Evolutionary conservation across 2,888 invertebrate species (phyloP).

Genomic region (Sacculina carcini): DNA sequence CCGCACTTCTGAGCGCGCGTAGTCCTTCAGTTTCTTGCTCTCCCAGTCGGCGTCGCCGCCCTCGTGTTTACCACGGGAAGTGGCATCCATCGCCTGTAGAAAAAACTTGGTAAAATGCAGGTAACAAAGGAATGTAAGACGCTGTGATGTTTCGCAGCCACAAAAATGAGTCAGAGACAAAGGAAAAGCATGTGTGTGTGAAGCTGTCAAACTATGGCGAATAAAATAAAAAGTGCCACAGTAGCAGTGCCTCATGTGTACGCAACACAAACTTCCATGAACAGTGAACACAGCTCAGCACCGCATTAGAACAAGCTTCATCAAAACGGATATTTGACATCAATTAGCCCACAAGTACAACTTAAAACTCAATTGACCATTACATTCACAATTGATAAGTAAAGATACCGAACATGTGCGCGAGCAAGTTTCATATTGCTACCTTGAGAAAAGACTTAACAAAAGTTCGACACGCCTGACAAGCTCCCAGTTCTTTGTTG

Average conservation of each 20-base stretch:
- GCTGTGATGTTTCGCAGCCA: not conserved
- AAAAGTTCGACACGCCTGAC: not conserved
- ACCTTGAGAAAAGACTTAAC: not conserved
- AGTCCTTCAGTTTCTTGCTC: conserved; percentile 53
- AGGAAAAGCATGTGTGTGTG: too few relatives aligned
- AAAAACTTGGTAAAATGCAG: too few relatives aligned
- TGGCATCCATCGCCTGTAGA: conserved; percentile 44
- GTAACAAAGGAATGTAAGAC: not conserved
- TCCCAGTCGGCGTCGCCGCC: conserved; percentile 88
- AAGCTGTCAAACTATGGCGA: not conserved
- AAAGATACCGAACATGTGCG: too few relatives aligned
- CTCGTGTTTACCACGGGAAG: conserved; percentile 62
- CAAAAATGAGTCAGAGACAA: not conserved
- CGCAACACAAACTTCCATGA: too few relatives aligned
- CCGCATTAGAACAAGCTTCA: too few relatives aligned
- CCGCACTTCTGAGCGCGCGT: conserved; percentile 62
- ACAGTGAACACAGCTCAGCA: too few relatives aligned
- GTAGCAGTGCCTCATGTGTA: not conserved
- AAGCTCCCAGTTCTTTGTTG: not conserved
- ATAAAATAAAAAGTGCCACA: not conserved
- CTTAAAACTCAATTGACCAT: not conserved
- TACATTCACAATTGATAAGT: too few relatives aligned
- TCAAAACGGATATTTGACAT: not conserved
- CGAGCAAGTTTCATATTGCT: too few relatives aligned
- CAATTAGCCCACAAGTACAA: not conserved